Base-by-base conservation (phyloP, 2,797 vertebrate species). In the Argya squamiceps region DNA sequence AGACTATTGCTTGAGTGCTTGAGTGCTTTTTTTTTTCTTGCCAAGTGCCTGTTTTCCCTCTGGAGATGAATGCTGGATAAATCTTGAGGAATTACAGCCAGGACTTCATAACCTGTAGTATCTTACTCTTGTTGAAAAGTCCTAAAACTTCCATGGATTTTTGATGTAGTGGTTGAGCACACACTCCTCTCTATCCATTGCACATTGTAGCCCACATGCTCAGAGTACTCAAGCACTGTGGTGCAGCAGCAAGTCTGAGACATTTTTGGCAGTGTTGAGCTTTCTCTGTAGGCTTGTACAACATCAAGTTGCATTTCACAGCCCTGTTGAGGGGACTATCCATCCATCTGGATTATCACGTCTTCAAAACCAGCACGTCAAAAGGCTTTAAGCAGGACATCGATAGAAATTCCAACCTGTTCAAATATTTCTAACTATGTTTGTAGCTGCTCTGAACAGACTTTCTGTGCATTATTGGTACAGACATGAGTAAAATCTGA, bases 131-230 rank as follows among this genome's bases (percentile, higher is more conserved):
- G 13, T 15, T 50, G n/a, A 79, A 88, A 89, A 58, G 5, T 69
- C 34, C 23, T 79, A 69, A 68, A 37, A n/a, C 17, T 60, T 60
- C 41, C 6, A 12, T 36, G 27, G 14, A 30, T 81, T 91, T 74
- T 82, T 7, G 15, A 2, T n/a, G 6, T 0, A 3, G 36, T 36
- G 27, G 11, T 10, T 12, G 3, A 46, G 17, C 4, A 37, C 7
- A 11, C 2, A 4, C 7, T 63, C 18, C 26, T 75, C 20, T 39
- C 29, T 6, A 22, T 6, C 8, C 0, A 0, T 50, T 47, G 12
- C 29, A 41, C 4, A 1, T 26, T 1, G 0, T 52, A 60, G 15
- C 20, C 15, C 7, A 43, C 15, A 4, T 9, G 5, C 52, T 63
- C 30, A 15, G 6, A 16, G 26, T 60, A 26, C 15, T 34, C 23